A percentile compares a stretch with the other conserved stretches of the same genome.
phyloP scores from a whole-genome alignment of 2,113 vertebrate species.

The Notothenia coriiceps region DNA sequence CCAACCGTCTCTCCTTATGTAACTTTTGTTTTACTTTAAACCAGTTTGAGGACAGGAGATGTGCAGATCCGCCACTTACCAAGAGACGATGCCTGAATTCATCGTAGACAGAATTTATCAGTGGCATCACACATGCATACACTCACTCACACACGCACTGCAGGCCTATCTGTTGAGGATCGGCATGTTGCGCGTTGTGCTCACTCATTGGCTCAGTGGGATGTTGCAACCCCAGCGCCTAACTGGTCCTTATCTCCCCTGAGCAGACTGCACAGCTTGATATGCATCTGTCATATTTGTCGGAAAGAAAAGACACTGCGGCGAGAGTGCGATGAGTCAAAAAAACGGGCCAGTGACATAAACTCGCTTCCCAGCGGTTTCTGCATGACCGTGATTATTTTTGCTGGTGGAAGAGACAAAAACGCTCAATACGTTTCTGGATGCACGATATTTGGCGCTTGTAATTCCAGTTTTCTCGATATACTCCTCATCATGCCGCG shows the following conservation, averaged over 20 bases:
- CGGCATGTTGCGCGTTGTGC: conserved; percentile 76
- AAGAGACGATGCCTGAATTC: conserved; percentile 53
- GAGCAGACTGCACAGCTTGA: conserved; percentile 84
- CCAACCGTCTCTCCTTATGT: conserved; percentile 18
- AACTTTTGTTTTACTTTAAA: conserved; percentile 40
- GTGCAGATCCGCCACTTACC: conserved; percentile 40
- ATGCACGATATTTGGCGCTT: not conserved
- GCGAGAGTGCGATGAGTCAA: conserved; percentile 78
- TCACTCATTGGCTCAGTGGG: conserved; percentile 83
- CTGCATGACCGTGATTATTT: conserved; percentile 65
- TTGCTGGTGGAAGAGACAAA: conserved; percentile 26
- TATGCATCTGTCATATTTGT: conserved; percentile 88
- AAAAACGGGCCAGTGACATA: conserved; percentile 71
- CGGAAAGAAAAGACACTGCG: conserved; percentile 83
- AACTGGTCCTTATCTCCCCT: conserved; percentile 83
- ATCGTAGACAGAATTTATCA: conserved; percentile 80
- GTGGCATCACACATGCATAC: conserved; percentile 67
- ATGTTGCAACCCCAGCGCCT: conserved; percentile 87
- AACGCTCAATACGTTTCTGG: not conserved
- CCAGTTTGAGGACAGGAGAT: conserved; percentile 39
- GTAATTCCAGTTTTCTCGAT: conserved; percentile 6
- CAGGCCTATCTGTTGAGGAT: conserved; percentile 79
- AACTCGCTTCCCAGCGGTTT: conserved; percentile 72
- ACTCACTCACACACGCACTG: conserved; percentile 47
- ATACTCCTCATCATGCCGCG: conserved; percentile 9